Percentiles rank a stretch among this genome's conserved stretches.
phyloP scores from a whole-genome alignment of 2,888 invertebrate species.

The Onthophagus sagittarius region DNA sequence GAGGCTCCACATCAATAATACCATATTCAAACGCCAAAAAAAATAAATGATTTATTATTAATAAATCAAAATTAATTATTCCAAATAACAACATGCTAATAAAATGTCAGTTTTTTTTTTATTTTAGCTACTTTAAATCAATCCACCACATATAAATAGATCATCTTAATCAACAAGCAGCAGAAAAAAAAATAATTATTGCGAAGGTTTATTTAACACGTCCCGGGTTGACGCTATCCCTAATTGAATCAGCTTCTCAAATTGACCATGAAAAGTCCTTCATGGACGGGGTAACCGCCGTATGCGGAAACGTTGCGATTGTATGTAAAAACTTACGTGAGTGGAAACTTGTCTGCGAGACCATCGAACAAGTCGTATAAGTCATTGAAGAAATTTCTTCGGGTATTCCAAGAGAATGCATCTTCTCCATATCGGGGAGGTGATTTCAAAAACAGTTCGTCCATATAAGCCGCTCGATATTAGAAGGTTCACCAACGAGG shows the following conservation, averaged over 20 bases:
- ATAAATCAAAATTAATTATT: not conserved
- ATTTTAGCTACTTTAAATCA: not conserved
- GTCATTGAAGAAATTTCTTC: not conserved
- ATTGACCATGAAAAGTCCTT: not conserved
- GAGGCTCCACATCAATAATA: not conserved
- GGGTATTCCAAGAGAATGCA: not conserved
- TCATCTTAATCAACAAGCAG: too few relatives aligned
- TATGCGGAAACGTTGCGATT: not conserved
- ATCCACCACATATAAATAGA: not conserved
- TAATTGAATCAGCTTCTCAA: constrained; percentile 14
- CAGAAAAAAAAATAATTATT: constrained; percentile 1
- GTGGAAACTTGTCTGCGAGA: not conserved
- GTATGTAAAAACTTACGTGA: constrained; percentile 8
- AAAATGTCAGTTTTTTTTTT: not conserved
- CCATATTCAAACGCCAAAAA: not conserved
- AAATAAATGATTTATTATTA: not conserved
- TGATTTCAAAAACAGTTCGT: not conserved
- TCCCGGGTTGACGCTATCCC: constrained; percentile 16
- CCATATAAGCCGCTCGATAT: not conserved
- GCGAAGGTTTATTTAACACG: constrained; percentile 16
- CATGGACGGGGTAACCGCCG: not conserved
- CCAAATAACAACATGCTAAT: not conserved
- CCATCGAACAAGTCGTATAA: constrained; percentile 7
- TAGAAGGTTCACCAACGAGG: not conserved
- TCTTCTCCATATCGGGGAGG: constrained; percentile 1